Evolutionary conservation across 1,140 invertebrate species (phyloP).

Genomic region (Ladona fulva): DNA sequence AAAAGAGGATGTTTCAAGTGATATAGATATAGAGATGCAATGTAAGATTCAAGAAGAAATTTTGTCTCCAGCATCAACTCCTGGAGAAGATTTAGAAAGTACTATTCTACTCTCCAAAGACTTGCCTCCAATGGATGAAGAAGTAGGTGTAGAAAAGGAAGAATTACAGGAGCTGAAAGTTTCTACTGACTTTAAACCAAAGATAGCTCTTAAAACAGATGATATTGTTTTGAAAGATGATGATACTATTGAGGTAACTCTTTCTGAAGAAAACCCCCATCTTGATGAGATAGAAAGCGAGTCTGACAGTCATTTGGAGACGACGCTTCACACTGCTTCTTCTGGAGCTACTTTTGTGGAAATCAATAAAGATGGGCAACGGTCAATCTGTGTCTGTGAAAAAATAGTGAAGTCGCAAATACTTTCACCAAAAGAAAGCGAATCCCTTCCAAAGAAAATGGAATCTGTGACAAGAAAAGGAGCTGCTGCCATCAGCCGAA

Average conservation of each 20-base stretch:
- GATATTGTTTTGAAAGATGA: slow-evolving; percentile 37
- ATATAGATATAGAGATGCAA: no score
- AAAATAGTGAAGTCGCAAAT: background rate
- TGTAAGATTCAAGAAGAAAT: no score
- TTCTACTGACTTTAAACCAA: background rate
- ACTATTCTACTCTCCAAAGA: no score
- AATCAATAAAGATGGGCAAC: background rate
- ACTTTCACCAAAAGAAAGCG: background rate
- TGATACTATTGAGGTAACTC: slow-evolving; percentile 33
- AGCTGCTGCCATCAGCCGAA: background rate
- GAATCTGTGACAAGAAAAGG: background rate
- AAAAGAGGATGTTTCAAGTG: no score
- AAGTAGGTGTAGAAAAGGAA: background rate
- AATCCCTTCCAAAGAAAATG: background rate
- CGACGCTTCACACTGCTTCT: background rate
- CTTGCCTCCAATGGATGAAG: no score
- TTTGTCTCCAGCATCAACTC: background rate
- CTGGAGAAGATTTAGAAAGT: background rate
- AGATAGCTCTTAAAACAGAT: slow-evolving; percentile 22
- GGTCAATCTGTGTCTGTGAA: slow-evolving; percentile 18
- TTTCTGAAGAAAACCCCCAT: slow-evolving; percentile 23
- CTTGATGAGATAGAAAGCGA: background rate
- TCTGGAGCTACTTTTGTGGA: slow-evolving; percentile 15
- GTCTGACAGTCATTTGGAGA: background rate
- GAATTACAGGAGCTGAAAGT: background rate